phyloP scores from a whole-genome alignment of 2,797 vertebrate genomes.

The Coregonus ussuriensis region DNA sequence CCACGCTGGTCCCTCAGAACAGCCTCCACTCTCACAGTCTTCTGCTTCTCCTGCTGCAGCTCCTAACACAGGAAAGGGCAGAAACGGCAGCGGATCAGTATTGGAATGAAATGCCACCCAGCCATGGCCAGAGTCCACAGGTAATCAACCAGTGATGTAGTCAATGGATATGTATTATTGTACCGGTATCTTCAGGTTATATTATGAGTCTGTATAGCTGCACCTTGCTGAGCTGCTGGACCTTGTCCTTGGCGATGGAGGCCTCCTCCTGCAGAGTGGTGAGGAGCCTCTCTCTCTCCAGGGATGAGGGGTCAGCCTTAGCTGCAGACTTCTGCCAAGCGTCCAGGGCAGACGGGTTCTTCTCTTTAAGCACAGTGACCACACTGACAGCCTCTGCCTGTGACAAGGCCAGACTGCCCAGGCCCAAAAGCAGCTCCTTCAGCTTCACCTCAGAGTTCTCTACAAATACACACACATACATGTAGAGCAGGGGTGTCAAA shows the following conservation, averaged over 20 bases:
- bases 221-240: constrained; percentile 95
- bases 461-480: constrained; percentile 37
- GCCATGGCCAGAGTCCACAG: neutral
- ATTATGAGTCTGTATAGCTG: neutral
- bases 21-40: constrained; percentile 82
- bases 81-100: neutral
- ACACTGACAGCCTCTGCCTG: constrained; percentile 88
- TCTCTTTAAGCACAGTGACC: constrained; percentile 86
- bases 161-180: neutral
- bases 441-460: constrained; percentile 94
- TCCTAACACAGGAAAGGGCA: constrained; percentile 72
- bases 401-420: constrained; percentile 87
- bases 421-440: constrained; percentile 88
- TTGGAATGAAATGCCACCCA: neutral
- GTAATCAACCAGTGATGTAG: neutral
- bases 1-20: constrained; percentile 89
- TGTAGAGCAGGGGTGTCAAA: too few species aligned
- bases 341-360: constrained; percentile 85
- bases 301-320: constrained; percentile 82
- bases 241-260: constrained; percentile 89
- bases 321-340: constrained; percentile 87
- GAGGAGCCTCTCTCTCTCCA: constrained; percentile 89
- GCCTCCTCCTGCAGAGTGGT: constrained; percentile 86
- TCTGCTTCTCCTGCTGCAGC: constrained; percentile 78
- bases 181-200: neutral